Conservation (phyloP, 2,113 vertebrate genomes). For the Phylloscopus trochiloides region DNA sequence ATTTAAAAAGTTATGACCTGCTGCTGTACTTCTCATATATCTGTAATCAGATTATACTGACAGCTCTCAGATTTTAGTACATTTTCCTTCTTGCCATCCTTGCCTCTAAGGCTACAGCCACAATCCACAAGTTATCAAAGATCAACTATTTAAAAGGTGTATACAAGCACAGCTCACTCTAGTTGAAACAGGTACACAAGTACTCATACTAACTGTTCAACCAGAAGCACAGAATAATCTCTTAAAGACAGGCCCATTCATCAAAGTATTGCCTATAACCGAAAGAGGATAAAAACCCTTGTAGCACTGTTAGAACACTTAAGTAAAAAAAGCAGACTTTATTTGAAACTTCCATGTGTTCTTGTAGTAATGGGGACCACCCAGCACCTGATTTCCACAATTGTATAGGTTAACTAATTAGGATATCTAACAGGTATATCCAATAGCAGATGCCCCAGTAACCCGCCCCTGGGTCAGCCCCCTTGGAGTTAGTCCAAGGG, state of each 20-base stretch:
- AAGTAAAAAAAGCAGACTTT: not conserved
- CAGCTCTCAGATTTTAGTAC: not conserved
- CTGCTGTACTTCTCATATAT: not conserved
- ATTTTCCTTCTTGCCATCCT: not conserved
- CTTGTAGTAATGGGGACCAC: not conserved
- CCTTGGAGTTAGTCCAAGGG: not conserved
- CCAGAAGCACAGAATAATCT: not conserved
- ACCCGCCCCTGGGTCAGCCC: not conserved
- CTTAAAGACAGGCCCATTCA: not conserved
- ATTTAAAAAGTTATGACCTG: not conserved
- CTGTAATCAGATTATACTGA: not conserved
- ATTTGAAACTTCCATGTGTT: not conserved
- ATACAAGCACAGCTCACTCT: not conserved
- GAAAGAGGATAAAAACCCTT: not conserved
- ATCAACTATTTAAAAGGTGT: not conserved
- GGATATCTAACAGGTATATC: not conserved
- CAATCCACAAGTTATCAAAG: not conserved
- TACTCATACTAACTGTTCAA: not conserved
- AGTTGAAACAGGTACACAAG: not conserved
- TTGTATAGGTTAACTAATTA: not conserved
- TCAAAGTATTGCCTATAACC: not conserved
- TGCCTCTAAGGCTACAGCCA: not conserved
- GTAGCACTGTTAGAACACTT: not conserved
- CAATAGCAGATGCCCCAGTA: not conserved
- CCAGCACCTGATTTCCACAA: accelerated